phyloP scores from a whole-genome alignment of 2,113 vertebrate genomes.

The Suricata suricatta region DNA sequence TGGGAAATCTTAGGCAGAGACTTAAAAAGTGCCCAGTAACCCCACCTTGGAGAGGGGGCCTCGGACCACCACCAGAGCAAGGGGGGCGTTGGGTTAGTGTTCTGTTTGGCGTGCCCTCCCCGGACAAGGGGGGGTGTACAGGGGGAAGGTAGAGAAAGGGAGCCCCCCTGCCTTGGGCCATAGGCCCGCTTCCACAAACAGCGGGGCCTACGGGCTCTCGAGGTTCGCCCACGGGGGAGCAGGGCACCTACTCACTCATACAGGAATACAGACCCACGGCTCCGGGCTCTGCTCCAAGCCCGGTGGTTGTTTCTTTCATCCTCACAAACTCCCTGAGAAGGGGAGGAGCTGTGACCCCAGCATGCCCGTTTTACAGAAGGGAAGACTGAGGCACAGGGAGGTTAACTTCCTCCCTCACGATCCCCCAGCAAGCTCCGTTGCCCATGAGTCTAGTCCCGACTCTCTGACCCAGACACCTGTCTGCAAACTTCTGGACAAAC shows the following conservation, averaged over 20 bases:
- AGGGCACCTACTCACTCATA: not conserved
- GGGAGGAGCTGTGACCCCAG: accelerated
- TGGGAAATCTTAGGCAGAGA: not conserved
- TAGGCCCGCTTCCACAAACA: not conserved
- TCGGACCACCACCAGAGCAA: not conserved
- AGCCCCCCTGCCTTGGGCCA: not conserved
- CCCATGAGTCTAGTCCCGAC: too few relatives aligned
- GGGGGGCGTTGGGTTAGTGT: accelerated
- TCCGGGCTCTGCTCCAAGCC: not conserved
- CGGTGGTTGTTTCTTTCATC: accelerated
- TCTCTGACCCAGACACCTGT: not conserved
- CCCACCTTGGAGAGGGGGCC: too few relatives aligned
- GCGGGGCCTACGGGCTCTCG: too few relatives aligned
- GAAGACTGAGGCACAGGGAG: not conserved
- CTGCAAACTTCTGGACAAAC: not conserved
- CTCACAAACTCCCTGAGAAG: not conserved
- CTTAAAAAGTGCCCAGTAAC: not conserved
- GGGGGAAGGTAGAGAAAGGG: too few relatives aligned
- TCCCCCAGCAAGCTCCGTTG: not conserved
- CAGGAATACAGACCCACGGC: accelerated
- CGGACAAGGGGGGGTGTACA: not conserved
- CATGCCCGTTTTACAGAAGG: not conserved
- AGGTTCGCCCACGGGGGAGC: accelerated
- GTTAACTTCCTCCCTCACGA: too few relatives aligned
- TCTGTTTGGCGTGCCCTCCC: not conserved